A percentile compares a stretch with the other conserved stretches of the same genome.
These are phyloP conservation scores for Asarcornis scutulata DNA, from an alignment of 2,113 vertebrate species.

Conservation along the genomic window DNA sequence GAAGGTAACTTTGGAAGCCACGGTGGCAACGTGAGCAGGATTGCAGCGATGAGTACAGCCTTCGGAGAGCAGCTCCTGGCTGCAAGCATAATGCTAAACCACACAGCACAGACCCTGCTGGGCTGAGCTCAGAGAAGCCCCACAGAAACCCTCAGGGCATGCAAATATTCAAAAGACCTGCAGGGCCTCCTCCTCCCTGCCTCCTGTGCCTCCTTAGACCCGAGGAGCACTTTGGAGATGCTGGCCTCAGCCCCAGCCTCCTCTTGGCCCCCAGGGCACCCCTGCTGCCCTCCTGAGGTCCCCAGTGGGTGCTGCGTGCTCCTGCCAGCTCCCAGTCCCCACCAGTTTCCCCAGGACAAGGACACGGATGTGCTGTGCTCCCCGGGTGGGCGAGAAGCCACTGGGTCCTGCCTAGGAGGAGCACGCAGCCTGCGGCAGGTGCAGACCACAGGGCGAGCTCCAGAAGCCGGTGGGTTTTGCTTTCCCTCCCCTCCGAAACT, in stretches of 20 bases:
- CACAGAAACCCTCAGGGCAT: background rate
- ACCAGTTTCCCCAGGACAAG: background rate
- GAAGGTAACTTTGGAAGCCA: background rate
- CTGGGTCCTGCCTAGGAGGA: accelerated
- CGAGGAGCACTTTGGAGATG: no score
- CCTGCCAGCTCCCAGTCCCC: background rate
- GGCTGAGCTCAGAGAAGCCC: background rate
- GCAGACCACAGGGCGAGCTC: background rate
- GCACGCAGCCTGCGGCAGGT: background rate
- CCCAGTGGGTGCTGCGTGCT: no score
- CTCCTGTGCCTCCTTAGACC: no score
- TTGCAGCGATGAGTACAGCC: background rate
- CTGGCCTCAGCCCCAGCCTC: background rate
- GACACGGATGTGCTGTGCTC: no score
- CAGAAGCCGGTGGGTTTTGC: background rate
- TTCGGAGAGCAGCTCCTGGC: background rate
- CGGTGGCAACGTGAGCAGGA: background rate
- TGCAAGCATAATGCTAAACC: background rate
- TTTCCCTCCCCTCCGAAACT: background rate
- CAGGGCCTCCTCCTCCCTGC: background rate
- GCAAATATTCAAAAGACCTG: background rate
- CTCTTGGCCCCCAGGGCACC: no score
- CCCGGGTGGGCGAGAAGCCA: accelerated
- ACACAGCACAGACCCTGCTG: background rate
- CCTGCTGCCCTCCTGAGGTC: no score